Base-by-base conservation (phyloP, 2,888 invertebrate genomes). In the Cryptus viduatorius region DNA sequence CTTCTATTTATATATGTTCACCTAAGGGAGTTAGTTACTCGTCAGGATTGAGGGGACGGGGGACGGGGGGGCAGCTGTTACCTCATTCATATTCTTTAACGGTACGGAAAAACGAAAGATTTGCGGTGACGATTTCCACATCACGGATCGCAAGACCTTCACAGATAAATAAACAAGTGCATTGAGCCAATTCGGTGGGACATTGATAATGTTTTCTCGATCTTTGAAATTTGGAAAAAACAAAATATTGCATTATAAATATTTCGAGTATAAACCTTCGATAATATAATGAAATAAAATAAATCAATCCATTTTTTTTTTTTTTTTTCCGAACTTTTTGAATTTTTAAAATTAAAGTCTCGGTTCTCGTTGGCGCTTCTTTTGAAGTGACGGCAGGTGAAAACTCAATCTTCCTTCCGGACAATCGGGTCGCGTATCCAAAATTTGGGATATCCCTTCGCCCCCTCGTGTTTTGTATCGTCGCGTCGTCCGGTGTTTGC, bases 161-260 rank as follows among this genome's bases (percentile, higher is more conserved):
- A 80, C 72, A 46, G 31, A 31, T 82, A 82, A 88, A 88, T 89
- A 90, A 91, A 91, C 90, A 89, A 91, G 88, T 90, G 89, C 89
- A 89, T 90, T 89, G 71, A 37, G 24, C 37, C 37, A 46, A 61
- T 48, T 14, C 24, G 24, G 2, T 3, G 24, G 24, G 24, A 3
- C 37, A 8, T 37, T 37, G 5, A 2, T 8, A 8, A 37, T 0
- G 37, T 37, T 37, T 37, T 37, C 8, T 37, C 37, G 37, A 37
- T 1, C 37, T 37, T 37, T 37, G 37, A 7, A 8, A 37, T 37
- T 37, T 37, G 1, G 3, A 37, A 8, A 37, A 37, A 37, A 7
- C 0, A 37, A 37, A 7, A 7, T 4, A 7, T 37, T 1, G 8
- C 0, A 37, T 4, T 8, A 37, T 37, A 37, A 37, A 4, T 37